Base-by-base conservation (phyloP, 2,888 invertebrate species). In the Drosophila pseudotalamancana region DNA sequence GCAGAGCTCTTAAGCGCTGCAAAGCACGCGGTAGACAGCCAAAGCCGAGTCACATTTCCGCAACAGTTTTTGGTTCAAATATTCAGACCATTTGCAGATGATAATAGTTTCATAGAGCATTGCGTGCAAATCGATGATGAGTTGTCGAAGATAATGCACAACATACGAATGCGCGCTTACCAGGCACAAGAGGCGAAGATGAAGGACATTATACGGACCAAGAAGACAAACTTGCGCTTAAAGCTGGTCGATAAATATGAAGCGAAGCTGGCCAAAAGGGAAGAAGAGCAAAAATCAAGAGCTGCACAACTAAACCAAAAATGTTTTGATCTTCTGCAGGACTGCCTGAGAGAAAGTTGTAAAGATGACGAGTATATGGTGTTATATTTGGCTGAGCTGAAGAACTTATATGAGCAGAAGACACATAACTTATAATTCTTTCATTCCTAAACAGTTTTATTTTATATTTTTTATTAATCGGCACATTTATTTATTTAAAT, bases 281-380 rank as follows among this genome's bases (percentile, higher is more conserved):
- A 70, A 12, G 3, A 62, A 25, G 27, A 0, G 0, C 57, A 66
- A 2, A 3, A 42, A 3, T 4, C 3, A 1, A 32, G 53, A 9
- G 19, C 12, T 0, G 5, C 48, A 0, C 21, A 14, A 8, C 5
- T 83, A 11, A 70, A 62, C 3, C 6, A 27, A 0, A 66, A 32
- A 27, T 88, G 87, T n/a, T 83, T 77, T 6, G 49, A 66, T 1
- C 1, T 64, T 25, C 4, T 86, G 1, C 29, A 42, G 1, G 8
- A 67, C 8, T 56, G 54, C 8, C 3, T 82, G 6, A 16, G 4
- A 0, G 40, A 43, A 2, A 48, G 14, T 5, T 40, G 37, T n/a
- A 4, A 37, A 3, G 34, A 57, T 18, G 6, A 42, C 1, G 14
- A 27, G 1, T 32, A 37, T 19, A 18, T 19, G 3, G 21, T 19